Conservation (phyloP, 2,113 vertebrate species). For the Apodemus sylvaticus region DNA sequence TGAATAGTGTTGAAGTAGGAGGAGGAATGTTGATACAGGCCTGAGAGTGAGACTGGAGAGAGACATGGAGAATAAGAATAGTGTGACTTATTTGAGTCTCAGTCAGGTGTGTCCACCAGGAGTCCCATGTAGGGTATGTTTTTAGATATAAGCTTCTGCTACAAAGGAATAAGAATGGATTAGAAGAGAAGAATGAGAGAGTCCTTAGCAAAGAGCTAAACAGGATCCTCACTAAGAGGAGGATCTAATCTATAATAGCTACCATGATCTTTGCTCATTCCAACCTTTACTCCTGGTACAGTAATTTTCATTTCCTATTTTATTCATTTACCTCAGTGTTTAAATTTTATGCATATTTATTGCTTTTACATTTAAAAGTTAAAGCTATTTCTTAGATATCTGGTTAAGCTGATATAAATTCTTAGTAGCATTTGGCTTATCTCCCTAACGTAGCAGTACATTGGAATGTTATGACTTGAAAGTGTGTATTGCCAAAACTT, state of each 20-base stretch:
- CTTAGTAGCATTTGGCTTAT: conserved; percentile 63
- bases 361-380: conserved; percentile 60
- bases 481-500: conserved; percentile 33
- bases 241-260: background rate
- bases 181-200: background rate
- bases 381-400: conserved; percentile 61
- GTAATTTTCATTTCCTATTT: conserved; percentile 61
- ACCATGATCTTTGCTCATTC: background rate
- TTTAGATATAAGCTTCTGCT: too few relatives aligned
- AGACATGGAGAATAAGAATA: background rate
- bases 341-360: conserved; percentile 57
- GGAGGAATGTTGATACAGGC: background rate
- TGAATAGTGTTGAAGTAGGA: background rate
- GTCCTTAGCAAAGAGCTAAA: background rate
- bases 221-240: background rate
- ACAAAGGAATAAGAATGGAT: background rate
- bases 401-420: conserved; percentile 54
- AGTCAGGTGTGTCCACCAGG: background rate
- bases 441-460: conserved; percentile 54
- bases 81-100: background rate
- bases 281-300: background rate
- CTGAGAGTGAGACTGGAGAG: background rate
- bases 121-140: background rate
- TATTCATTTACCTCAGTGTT: conserved; percentile 47
- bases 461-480: conserved; percentile 58